Evolutionary conservation across 2,888 invertebrate genomes (phyloP).

Genomic region (Pharmacophagus antenor): DNA sequence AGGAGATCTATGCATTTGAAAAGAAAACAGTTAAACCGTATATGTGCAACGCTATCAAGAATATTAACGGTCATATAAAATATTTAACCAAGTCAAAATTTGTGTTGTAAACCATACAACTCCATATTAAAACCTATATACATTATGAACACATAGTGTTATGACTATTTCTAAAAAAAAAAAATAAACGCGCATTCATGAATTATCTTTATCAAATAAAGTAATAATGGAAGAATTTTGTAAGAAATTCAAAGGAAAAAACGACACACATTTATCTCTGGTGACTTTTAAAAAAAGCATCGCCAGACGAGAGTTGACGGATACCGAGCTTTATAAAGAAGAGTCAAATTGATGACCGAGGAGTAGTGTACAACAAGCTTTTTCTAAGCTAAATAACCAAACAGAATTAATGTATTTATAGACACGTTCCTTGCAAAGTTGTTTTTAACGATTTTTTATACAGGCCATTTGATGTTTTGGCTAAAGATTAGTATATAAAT

Average conservation of each 20-base stretch:
- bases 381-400: too few relatives aligned
- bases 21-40: slow-evolving; percentile 1
- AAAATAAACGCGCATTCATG: too few relatives aligned
- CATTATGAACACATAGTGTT: not conserved
- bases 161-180: not conserved
- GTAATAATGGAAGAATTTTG: too few relatives aligned
- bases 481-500: too few relatives aligned
- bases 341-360: slow-evolving; percentile 21
- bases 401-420: too few relatives aligned
- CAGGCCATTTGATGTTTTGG: too few relatives aligned
- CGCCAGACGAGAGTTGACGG: not conserved
- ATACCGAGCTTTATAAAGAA: slow-evolving; percentile 10
- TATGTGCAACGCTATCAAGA: not conserved
- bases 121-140: not conserved
- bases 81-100: not conserved
- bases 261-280: slow-evolving; percentile 2
- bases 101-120: too few relatives aligned
- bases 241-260: too few relatives aligned
- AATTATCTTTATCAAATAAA: not conserved
- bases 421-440: too few relatives aligned
- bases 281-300: slow-evolving; percentile 10
- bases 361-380: not conserved
- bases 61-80: not conserved
- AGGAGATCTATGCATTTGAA: slow-evolving; percentile 3
- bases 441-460: too few relatives aligned